These are phyloP conservation scores for Auanema sp. DNA, from an alignment of 2,888 invertebrate genomes.

Conservation along the genomic window DNA sequence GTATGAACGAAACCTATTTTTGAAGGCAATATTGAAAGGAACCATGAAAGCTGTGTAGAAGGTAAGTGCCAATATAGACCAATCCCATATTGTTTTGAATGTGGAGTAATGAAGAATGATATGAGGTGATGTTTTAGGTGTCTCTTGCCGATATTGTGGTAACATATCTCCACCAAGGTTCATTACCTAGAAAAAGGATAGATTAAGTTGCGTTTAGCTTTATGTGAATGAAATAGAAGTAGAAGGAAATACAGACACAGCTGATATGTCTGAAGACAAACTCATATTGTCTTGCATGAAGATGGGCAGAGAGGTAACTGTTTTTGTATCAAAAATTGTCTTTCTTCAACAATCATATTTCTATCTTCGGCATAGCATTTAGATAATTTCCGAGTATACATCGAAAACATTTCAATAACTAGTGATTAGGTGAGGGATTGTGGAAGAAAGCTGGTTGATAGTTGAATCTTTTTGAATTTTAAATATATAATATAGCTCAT, in stretches of 20 bases:
- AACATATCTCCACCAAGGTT: constrained; percentile 95
- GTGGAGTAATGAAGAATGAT: constrained; percentile 98
- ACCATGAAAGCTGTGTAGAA: constrained; percentile 99
- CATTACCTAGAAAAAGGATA: constrained; percentile 71
- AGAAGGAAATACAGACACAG: background rate
- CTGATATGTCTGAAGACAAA: background rate
- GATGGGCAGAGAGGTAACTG: no score
- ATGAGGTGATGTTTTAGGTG: constrained; percentile 98
- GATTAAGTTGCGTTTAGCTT: no score
- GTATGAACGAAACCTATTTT: constrained; percentile 75
- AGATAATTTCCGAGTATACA: no score
- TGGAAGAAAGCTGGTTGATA: no score
- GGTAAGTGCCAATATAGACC: constrained; percentile 98
- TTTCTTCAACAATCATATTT: no score
- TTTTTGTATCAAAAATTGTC: no score
- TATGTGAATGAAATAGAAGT: background rate
- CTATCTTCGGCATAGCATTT: no score
- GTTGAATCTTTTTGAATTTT: no score
- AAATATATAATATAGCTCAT: no score
- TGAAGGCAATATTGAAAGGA: constrained; percentile 98
- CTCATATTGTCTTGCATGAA: background rate
- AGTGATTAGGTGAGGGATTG: no score
- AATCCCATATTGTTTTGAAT: constrained; percentile 96
- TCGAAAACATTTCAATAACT: no score
- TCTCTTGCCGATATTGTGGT: constrained; percentile 97